Evolutionary conservation across 2,113 vertebrate species (phyloP), one percentile per base, ranked within the genome.

Genomic region (Ibidorhyncha struthersii): DNA sequence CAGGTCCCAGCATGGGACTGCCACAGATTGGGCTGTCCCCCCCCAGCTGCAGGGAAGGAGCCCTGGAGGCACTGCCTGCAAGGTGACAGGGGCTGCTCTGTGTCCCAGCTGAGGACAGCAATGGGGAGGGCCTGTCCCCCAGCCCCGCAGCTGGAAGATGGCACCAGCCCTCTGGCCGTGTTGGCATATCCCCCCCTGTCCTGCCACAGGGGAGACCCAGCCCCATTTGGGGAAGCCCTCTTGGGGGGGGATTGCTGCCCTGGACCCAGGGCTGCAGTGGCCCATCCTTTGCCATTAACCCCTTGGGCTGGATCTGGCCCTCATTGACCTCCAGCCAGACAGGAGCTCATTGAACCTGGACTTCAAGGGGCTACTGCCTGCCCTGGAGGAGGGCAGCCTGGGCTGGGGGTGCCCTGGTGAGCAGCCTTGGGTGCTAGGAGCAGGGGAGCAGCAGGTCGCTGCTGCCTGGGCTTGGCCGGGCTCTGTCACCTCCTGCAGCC

Each of bases 121-220:
- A 19, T 10, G 25, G 67, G 43, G 19, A 89, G 17, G n/a, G 61
- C 36, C 32, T 49, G 19, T 55, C 15, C 17, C 11, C 10, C 32
- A 26, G 30, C 34, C n/a, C 49, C 8, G 2, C 34, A 53, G 25
- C 58, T 79, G n/a, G 56, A 30, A 27, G 34, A 19, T 66, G n/a
- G 16, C 49, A 58, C 11, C 36, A 56, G n/a, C 41, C 14, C 23
- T 49, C 34, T 38, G n/a, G 30, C 32, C 50, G 40, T 40, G 20
- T 30, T 8, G 5, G 10, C 32, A 18, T 15, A 16, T 53, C 6
- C 20, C 20, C 19, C 2, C 8, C 0, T 49, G 71, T 72, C 34
- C 41, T 59, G 6, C n/a, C 2, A 6, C 27, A 74, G 36, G 8
- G 43, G 5, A 82, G 14, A 81, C 7, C 20, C 72, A 74, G 22